phyloP scores from a whole-genome alignment of 2,113 vertebrate species.

The Haliaeetus leucogaster region DNA sequence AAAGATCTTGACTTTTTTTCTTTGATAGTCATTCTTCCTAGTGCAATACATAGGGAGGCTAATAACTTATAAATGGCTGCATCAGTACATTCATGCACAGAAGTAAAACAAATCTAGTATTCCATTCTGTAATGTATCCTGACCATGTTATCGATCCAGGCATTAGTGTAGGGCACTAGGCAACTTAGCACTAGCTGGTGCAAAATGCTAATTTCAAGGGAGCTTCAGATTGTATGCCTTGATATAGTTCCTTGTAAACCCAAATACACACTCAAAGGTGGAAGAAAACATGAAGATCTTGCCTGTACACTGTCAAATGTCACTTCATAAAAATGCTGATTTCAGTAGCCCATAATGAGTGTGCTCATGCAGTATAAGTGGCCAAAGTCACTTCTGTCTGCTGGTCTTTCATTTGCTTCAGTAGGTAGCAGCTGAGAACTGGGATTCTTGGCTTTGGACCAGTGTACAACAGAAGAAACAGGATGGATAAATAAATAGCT shows the following conservation, averaged over 20 bases:
- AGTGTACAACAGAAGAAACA: not conserved
- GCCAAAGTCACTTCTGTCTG: not conserved
- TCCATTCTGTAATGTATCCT: not conserved
- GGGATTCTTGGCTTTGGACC: not conserved
- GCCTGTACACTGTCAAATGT: not conserved
- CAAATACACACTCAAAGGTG: not conserved
- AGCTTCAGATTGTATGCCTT: not conserved
- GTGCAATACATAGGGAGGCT: not conserved
- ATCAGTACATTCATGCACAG: not conserved
- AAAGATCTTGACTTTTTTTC: not conserved
- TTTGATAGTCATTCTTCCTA: not conserved
- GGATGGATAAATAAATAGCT: not conserved
- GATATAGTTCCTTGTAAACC: not conserved
- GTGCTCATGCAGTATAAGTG: not conserved
- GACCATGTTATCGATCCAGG: fast-evolving
- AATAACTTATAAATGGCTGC: not conserved
- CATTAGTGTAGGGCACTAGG: not conserved
- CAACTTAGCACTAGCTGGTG: not conserved
- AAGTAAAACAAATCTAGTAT: not conserved
- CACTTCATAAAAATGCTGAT: not conserved
- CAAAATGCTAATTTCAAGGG: not conserved
- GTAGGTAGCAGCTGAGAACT: not conserved
- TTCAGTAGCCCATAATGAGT: not conserved
- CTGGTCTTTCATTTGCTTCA: not conserved
- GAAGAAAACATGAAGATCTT: not conserved